These are phyloP conservation scores for Lumbricus terrestris DNA, from an alignment of 2,888 invertebrate genomes.

Conservation along the genomic window DNA sequence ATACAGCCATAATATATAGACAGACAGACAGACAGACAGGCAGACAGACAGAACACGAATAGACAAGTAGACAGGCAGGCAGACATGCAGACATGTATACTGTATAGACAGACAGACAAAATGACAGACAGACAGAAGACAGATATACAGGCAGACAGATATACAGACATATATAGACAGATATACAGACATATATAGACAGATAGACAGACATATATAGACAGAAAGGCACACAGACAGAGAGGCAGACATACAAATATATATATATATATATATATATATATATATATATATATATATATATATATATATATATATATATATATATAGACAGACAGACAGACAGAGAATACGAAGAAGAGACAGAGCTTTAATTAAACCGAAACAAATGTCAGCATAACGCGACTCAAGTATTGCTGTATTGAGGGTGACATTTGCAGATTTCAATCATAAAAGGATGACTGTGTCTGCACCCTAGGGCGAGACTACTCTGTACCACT, in stretches of 20 bases:
- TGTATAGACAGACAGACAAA: too few relatives aligned
- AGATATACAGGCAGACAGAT: too few relatives aligned
- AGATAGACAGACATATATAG: neutral
- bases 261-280: too few relatives aligned
- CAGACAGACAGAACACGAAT: neutral
- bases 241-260: too few relatives aligned
- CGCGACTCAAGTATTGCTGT: fast-evolving
- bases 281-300: too few relatives aligned
- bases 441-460: neutral
- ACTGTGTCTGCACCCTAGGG: neutral
- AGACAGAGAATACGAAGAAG: too few relatives aligned
- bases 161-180: too few relatives aligned
- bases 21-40: neutral
- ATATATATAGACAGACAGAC: neutral
- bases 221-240: neutral
- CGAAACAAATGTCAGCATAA: neutral
- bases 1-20: too few relatives aligned
- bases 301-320: too few relatives aligned
- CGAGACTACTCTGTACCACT: neutral
- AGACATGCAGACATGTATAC: neutral
- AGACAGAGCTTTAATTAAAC: neutral
- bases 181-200: neutral
- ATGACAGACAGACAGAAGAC: too few relatives aligned
- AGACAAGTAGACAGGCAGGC: neutral
- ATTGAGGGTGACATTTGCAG: neutral